These are phyloP conservation scores for Monochamus saltuarius DNA, from an alignment of 1,140 invertebrate genomes.

Conservation along the genomic window DNA sequence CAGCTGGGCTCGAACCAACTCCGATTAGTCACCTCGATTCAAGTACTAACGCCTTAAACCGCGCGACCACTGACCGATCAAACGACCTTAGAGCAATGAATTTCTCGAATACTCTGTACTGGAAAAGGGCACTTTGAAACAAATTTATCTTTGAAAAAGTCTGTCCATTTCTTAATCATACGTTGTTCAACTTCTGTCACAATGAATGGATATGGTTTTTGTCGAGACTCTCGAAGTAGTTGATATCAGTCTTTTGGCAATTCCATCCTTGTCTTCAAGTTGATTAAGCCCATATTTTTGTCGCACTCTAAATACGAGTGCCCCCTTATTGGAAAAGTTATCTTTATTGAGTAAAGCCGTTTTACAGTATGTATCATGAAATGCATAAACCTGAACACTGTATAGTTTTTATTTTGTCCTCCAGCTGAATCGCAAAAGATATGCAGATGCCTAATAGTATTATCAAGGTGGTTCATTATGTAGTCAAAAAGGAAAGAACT, in stretches of 20 bases:
- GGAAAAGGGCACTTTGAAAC: background rate
- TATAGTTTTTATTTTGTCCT: constrained; percentile 45
- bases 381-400: constrained; percentile 29
- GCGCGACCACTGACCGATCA: too few species aligned
- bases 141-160: background rate
- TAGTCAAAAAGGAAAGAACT: constrained; percentile 22
- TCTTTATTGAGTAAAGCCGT: constrained; percentile 22
- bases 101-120: too few species aligned
- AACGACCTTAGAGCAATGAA: too few species aligned
- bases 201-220: constrained; percentile 28
- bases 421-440: constrained; percentile 40
- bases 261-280: constrained; percentile 32
- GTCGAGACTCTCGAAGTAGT: constrained; percentile 21
- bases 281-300: constrained; percentile 38
- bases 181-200: constrained; percentile 5
- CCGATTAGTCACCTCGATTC: too few species aligned
- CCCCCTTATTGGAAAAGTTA: constrained; percentile 30
- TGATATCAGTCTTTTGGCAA: constrained; percentile 33
- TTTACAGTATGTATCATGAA: constrained; percentile 13
- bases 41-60: too few species aligned
- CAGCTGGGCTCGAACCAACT: too few species aligned
- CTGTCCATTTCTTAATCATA: background rate
- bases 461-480: constrained; percentile 36
- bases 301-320: constrained; percentile 42
- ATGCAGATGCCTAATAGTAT: constrained; percentile 22